Conservation (phyloP, 2,888 invertebrate genomes). For the Labia minor region DNA sequence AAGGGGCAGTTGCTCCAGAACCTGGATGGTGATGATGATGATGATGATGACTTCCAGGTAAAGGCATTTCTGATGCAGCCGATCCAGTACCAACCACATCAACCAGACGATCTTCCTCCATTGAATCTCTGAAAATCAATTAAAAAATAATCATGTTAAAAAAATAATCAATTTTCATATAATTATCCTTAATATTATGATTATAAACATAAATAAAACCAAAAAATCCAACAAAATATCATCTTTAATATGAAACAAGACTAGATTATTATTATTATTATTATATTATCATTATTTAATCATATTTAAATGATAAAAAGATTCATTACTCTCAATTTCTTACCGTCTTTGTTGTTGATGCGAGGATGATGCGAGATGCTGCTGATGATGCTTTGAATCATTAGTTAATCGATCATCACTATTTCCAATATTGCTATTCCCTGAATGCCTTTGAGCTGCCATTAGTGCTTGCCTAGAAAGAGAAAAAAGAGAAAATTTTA, state of each 20-base stretch:
- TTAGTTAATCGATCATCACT: background rate
- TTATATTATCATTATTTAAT: no score
- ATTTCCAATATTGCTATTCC: background rate
- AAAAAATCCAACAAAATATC: no score
- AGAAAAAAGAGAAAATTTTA: slow-evolving; percentile 34
- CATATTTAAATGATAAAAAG: no score
- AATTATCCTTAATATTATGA: no score
- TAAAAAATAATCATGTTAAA: no score
- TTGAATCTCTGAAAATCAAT: background rate
- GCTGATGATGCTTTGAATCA: slow-evolving; percentile 30
- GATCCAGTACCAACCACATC: slow-evolving; percentile 69
- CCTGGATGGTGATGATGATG: background rate
- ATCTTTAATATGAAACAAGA: no score
- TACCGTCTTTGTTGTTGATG: slow-evolving; percentile 35
- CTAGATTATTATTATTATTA: no score
- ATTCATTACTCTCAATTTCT: no score
- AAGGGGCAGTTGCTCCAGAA: slow-evolving; percentile 25
- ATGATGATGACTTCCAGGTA: background rate
- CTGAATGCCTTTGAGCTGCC: slow-evolving; percentile 38
- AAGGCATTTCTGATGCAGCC: background rate
- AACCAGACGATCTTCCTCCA: slow-evolving; percentile 69
- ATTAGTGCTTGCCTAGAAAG: slow-evolving; percentile 40
- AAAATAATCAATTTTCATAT: no score
- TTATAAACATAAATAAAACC: no score
- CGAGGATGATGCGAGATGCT: slow-evolving; percentile 33